Conservation (phyloP, 2,113 vertebrate species). For the Indicator indicator region DNA sequence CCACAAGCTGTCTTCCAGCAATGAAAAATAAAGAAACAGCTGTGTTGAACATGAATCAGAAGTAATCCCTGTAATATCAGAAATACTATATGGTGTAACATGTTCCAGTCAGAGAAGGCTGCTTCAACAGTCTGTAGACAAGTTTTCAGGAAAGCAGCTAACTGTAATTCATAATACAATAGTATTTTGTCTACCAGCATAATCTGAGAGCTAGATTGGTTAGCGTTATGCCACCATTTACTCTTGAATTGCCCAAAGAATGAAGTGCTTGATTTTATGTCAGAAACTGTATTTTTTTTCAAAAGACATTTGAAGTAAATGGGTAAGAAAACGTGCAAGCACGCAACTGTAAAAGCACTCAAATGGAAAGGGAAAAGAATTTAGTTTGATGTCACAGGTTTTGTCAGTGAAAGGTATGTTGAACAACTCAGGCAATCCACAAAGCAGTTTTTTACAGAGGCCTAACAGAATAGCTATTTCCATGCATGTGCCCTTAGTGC, state of each 20-base stretch:
- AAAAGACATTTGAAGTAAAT: not conserved
- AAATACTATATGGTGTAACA: slow-evolving; percentile 16
- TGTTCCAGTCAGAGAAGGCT: slow-evolving; percentile 46
- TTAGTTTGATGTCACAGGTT: not conserved
- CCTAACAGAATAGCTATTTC: not conserved
- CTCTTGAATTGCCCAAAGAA: not conserved
- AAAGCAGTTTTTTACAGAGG: not conserved
- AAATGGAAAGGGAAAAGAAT: not conserved
- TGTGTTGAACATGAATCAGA: slow-evolving; percentile 66
- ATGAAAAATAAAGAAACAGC: slow-evolving; percentile 70
- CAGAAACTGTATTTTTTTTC: not conserved
- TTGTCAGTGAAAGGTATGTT: not conserved
- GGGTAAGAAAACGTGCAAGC: not conserved
- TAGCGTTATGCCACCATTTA: not conserved
- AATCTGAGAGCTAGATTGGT: not conserved
- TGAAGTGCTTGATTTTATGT: not conserved
- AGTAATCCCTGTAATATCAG: slow-evolving; percentile 60
- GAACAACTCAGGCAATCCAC: not conserved
- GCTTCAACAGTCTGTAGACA: slow-evolving; percentile 32
- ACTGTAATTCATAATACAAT: not conserved
- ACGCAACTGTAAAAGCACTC: not conserved
- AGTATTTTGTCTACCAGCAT: not conserved
- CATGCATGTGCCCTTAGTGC: not conserved
- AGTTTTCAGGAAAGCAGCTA: not conserved
- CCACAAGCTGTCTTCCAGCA: slow-evolving; percentile 49